phyloP scores from a whole-genome alignment of 2,888 invertebrate species.

The Pasiphila rectangulata region DNA sequence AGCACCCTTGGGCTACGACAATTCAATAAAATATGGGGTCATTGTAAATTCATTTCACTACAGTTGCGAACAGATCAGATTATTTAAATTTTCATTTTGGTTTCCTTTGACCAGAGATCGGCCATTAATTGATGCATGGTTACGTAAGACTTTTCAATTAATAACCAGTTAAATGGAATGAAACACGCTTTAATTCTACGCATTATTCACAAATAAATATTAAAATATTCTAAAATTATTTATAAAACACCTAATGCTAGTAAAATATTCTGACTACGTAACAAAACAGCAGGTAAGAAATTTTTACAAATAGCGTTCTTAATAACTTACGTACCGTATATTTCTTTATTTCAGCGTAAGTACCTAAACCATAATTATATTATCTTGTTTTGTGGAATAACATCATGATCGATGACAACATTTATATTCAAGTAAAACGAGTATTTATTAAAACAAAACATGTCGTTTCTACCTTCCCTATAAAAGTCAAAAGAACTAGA shows the following conservation, averaged over 20 bases:
- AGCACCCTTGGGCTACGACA: too few relatives aligned
- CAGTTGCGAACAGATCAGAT: neutral
- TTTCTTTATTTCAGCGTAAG: too few relatives aligned
- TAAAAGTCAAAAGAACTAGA: neutral
- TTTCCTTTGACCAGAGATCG: constrained; percentile 3
- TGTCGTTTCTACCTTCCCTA: neutral
- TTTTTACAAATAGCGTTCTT: neutral
- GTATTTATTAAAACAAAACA: neutral
- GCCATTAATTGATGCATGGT: too few relatives aligned
- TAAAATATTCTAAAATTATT: neutral
- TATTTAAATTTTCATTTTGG: constrained; percentile 5
- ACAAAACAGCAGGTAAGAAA: neutral
- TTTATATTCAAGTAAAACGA: too few relatives aligned
- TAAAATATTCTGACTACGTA: too few relatives aligned
- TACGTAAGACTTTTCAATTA: neutral
- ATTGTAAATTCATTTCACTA: neutral
- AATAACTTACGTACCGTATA: too few relatives aligned
- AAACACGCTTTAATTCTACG: neutral
- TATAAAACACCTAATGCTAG: too few relatives aligned
- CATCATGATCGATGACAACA: too few relatives aligned
- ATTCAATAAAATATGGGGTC: too few relatives aligned
- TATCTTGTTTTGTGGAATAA: too few relatives aligned
- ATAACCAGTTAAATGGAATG: neutral
- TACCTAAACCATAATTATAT: neutral
- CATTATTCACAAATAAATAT: neutral